A percentile compares a stretch with the other conserved stretches of the same genome.
These are phyloP conservation scores for Diorhabda carinulata DNA, from an alignment of 1,140 invertebrate genomes.

Conservation along the genomic window DNA sequence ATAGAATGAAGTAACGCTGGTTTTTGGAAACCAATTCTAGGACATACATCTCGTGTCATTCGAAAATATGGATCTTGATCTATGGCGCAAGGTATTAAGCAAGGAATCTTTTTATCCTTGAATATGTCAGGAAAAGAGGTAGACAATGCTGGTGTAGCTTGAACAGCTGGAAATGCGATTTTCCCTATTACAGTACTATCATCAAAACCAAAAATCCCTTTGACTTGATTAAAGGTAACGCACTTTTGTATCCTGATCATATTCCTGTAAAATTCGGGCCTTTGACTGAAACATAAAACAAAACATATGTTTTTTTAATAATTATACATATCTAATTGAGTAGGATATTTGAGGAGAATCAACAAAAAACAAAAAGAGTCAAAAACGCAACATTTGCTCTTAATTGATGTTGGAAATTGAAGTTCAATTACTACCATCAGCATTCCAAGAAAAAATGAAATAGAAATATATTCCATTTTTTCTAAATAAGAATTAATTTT, in stretches of 20 bases:
- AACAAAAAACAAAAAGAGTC: too few relatives aligned
- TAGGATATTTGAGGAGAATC: too few relatives aligned
- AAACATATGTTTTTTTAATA: neutral
- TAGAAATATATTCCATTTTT: neutral
- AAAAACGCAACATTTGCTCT: too few relatives aligned
- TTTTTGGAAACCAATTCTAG: constrained; percentile 83
- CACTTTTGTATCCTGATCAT: constrained; percentile 86
- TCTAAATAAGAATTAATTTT: neutral
- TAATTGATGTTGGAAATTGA: too few relatives aligned
- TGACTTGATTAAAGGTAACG: constrained; percentile 94
- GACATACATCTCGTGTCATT: constrained; percentile 96
- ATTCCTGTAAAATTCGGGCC: constrained; percentile 88
- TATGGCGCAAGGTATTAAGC: constrained; percentile 97
- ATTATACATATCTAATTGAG: too few relatives aligned
- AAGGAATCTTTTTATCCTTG: constrained; percentile 76
- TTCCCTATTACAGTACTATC: constrained; percentile 96
- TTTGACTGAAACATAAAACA: constrained; percentile 58
- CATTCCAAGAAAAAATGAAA: neutral
- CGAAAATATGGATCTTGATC: constrained; percentile 99
- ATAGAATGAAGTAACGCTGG: constrained; percentile 91
- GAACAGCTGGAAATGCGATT: constrained; percentile 93
- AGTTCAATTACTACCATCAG: too few relatives aligned
- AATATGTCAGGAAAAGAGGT: constrained; percentile 97
- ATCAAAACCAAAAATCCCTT: constrained; percentile 96
- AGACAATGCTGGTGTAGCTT: constrained; percentile 93